phyloP scores from a whole-genome alignment of 2,113 vertebrate genomes.

The Phycodurus eques region DNA sequence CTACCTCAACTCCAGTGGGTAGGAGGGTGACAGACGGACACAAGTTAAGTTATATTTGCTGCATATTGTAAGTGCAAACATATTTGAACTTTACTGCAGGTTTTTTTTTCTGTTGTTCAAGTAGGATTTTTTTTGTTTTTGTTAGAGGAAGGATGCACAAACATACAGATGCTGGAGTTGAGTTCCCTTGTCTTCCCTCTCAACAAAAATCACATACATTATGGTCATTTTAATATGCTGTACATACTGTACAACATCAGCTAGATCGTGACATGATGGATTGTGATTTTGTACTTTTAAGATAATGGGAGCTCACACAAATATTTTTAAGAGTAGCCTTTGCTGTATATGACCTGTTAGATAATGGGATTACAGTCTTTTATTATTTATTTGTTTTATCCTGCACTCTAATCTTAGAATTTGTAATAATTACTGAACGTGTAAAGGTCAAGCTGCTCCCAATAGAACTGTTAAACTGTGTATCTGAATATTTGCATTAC shows the following conservation, averaged over 20 bases:
- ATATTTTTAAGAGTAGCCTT: not conserved
- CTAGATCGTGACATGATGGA: slow-evolving; percentile 1
- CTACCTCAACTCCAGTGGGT: slow-evolving; percentile 44
- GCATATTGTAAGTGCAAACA: slow-evolving; percentile 38
- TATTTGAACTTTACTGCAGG: not conserved
- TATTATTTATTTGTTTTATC: slow-evolving; percentile 5
- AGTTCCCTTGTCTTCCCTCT: slow-evolving; percentile 32
- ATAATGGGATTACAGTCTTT: not conserved
- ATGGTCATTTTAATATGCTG: slow-evolving; percentile 27
- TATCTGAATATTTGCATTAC: not conserved
- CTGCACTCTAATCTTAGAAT: not conserved
- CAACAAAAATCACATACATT: slow-evolving; percentile 25
- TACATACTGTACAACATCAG: slow-evolving; percentile 17
- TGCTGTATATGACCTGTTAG: not conserved
- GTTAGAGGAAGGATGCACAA: slow-evolving; percentile 25
- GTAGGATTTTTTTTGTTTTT: slow-evolving; percentile 26
- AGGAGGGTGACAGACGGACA: slow-evolving; percentile 34
- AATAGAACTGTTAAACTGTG: not conserved
- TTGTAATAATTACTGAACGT: slow-evolving; percentile 2
- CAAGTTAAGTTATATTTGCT: slow-evolving; percentile 39
- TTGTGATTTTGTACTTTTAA: slow-evolving; percentile 31
- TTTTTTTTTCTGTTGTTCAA: slow-evolving; percentile 18
- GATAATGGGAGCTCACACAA: slow-evolving; percentile 15
- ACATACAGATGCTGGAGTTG: slow-evolving; percentile 33
- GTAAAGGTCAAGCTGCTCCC: slow-evolving; percentile 5